Base-by-base conservation (phyloP, 2,797 vertebrate genomes). In the Gymnopithys bicolor region DNA sequence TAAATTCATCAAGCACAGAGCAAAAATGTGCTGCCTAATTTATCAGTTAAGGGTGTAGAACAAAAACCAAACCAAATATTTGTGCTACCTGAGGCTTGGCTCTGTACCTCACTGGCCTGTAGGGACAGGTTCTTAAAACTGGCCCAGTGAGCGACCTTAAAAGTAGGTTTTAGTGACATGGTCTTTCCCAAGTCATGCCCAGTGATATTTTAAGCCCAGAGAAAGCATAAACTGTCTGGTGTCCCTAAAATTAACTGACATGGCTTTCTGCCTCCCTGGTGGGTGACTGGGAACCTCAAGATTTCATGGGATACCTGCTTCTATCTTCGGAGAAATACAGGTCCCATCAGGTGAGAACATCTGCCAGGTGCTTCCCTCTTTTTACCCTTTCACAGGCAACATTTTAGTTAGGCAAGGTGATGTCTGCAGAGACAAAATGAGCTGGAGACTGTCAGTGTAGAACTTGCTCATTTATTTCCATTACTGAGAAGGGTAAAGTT, bases 391-490 rank as follows among this genome's bases (percentile, higher is more conserved):
- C 33, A 9, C 8, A n/a, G 25, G 35, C 9, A 41, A 3, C 4
- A 0, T 22, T 64, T 63, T 18, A 59, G 27, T 41, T 41, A 59
- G 78, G 32, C 17, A 13, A 39, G 30, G 49, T 49, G 58, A 87
- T 70, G 23, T 30, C 49, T 70, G 41, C 32, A 6, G 48, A 63
- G 70, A 19, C 11, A 58, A 41, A 67, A 64, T 6, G 17, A 64
- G 46, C 64, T 63, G 81, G 39, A 37, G 70, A 21, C 33, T 75
- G 53, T 68, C 48, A 23, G 49, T 13, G 30, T 3, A 43, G 52
- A 39, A 37, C 49, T 25, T n/a, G 39, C 49, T 70, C 49, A 28
- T 83, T 93, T 80, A 49, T 92, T 94, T 89, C 64, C 82, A 53
- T 85, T 94, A 77, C 35, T 39, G 63, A 58, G 60, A 51, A 85